phyloP scores from a whole-genome alignment of 2,888 invertebrate species.

The Archips xylosteana region DNA sequence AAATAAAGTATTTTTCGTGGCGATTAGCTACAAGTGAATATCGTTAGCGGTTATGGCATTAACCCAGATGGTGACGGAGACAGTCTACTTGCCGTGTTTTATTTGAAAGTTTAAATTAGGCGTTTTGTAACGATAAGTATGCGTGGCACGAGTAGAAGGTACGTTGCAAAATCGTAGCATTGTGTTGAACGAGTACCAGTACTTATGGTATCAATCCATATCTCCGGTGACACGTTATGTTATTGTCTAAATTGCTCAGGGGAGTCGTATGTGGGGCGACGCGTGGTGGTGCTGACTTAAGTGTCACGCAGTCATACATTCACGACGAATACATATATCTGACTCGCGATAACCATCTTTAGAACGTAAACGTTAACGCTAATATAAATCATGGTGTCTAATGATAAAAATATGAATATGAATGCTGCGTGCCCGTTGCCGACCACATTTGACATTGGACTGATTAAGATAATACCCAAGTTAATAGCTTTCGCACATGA shows the following conservation, averaged over 20 bases:
- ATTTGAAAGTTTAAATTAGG: slow-evolving; percentile 42
- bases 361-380: slow-evolving; percentile 49
- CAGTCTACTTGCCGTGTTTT: slow-evolving; percentile 41
- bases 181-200: slow-evolving; percentile 46
- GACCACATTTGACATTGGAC: slow-evolving; percentile 47
- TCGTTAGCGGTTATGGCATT: slow-evolving; percentile 54
- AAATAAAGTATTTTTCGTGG: slow-evolving; percentile 13
- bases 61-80: slow-evolving; percentile 48
- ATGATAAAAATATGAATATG: slow-evolving; percentile 34
- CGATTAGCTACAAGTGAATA: slow-evolving; percentile 26
- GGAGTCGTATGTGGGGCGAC: slow-evolving; percentile 47
- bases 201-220: slow-evolving; percentile 43
- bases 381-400: slow-evolving; percentile 49
- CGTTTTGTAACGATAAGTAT: slow-evolving; percentile 39
- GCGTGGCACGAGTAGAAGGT: slow-evolving; percentile 39
- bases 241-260: slow-evolving; percentile 49
- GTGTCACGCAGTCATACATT: slow-evolving; percentile 47
- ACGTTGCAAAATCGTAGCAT: slow-evolving; percentile 48
- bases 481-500: slow-evolving; percentile 41
- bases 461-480: slow-evolving; percentile 45
- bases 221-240: slow-evolving; percentile 51
- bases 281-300: slow-evolving; percentile 47
- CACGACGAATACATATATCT: slow-evolving; percentile 43
- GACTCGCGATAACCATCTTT: slow-evolving; percentile 47
- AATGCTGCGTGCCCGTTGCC: slow-evolving; percentile 21